These are phyloP conservation scores for Nomada lathburiana DNA, from an alignment of 2,888 invertebrate species.

Conservation along the genomic window DNA sequence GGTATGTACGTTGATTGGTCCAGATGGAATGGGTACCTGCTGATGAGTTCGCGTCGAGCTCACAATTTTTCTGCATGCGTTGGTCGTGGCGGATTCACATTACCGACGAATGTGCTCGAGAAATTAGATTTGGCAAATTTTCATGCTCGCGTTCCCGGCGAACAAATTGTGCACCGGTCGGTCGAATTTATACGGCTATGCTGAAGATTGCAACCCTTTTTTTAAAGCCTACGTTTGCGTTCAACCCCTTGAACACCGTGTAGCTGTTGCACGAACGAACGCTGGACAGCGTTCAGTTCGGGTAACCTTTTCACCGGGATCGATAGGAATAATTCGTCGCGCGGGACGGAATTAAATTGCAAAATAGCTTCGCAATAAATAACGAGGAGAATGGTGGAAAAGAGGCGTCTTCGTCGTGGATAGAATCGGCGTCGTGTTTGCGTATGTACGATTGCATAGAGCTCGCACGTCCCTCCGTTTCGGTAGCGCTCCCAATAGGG, in stretches of 20 bases:
- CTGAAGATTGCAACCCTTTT: too few relatives aligned
- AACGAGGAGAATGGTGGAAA: conserved; percentile 75
- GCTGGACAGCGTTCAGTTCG: neutral
- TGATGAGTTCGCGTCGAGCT: too few relatives aligned
- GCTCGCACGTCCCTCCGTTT: neutral
- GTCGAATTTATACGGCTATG: too few relatives aligned
- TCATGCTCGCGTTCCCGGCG: too few relatives aligned
- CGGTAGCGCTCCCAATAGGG: conserved; percentile 7
- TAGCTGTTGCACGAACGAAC: neutral
- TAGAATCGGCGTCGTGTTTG: neutral
- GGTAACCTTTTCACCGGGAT: neutral
- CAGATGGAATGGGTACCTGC: neutral
- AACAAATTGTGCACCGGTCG: too few relatives aligned
- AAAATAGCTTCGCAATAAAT: conserved; percentile 75
- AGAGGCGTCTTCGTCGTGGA: conserved; percentile 42
- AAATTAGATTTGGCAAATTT: too few relatives aligned
- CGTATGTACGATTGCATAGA: conserved; percentile 26
- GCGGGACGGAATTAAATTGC: neutral
- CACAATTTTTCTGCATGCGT: too few relatives aligned
- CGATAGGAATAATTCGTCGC: neutral
- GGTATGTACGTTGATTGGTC: neutral
- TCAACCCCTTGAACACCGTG: neutral
- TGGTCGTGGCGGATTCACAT: too few relatives aligned
- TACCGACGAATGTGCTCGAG: too few relatives aligned
- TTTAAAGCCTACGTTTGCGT: neutral